Evolutionary conservation across 2,113 vertebrate species (phyloP).

Genomic region (Lycaon pictus): DNA sequence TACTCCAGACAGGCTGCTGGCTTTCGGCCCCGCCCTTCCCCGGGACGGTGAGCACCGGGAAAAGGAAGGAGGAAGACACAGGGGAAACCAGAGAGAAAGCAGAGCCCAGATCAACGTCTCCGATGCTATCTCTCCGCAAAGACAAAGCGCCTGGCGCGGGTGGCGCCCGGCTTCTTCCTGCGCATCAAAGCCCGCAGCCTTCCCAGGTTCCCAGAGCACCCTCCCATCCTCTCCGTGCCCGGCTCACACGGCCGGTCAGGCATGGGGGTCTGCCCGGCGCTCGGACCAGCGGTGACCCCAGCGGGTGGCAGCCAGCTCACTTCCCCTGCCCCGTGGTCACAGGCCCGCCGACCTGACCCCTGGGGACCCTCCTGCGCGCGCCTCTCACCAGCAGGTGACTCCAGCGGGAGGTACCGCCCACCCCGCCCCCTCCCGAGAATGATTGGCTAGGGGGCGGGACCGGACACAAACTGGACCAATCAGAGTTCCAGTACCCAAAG

Average conservation of each 20-base stretch:
- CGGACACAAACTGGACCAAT: background rate
- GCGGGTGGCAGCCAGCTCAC: background rate
- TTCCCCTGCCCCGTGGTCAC: background rate
- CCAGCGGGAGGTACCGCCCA: background rate
- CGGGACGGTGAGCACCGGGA: background rate
- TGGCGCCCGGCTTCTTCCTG: background rate
- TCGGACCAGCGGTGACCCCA: background rate
- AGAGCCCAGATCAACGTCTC: background rate
- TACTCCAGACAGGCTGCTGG: background rate
- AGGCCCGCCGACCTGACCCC: background rate
- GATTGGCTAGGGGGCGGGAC: background rate
- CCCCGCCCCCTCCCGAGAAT: background rate
- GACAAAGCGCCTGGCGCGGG: background rate
- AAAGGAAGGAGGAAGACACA: background rate
- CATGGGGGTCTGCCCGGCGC: background rate
- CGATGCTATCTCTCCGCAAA: background rate
- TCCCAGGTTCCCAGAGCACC: background rate
- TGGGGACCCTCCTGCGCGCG: background rate
- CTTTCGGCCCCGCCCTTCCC: background rate
- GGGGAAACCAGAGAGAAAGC: background rate
- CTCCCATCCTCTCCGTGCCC: background rate
- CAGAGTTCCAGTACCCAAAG: background rate
- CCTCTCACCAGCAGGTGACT: too few species aligned
- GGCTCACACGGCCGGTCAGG: background rate
- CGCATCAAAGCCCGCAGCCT: background rate